These are phyloP conservation scores for Orchesellides sinensis DNA, from an alignment of 2,888 invertebrate species.

Conservation along the genomic window DNA sequence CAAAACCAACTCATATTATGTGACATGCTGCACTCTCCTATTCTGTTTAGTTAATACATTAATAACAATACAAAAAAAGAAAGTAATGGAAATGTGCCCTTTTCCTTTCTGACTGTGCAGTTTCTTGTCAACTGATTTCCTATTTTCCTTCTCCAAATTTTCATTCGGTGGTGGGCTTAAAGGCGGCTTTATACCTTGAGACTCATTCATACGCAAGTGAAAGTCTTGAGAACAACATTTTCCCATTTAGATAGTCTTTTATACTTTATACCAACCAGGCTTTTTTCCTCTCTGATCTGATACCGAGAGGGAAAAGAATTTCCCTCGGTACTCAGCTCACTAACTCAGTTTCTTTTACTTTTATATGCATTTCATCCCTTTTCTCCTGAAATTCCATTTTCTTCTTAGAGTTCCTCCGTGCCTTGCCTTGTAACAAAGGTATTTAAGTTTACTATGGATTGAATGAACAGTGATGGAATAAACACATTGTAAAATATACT, in stretches of 20 bases:
- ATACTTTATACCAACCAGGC: too few relatives aligned
- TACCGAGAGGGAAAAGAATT: too few relatives aligned
- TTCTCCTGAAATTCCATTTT: neutral
- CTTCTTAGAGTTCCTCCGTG: slow-evolving; percentile 22
- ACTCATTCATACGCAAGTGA: slow-evolving; percentile 10
- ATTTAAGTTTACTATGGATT: too few relatives aligned
- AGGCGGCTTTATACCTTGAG: slow-evolving; percentile 31
- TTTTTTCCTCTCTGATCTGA: too few relatives aligned
- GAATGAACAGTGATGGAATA: too few relatives aligned
- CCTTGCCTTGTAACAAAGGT: slow-evolving; percentile 37
- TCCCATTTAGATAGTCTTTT: slow-evolving; percentile 50
- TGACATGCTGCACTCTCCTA: slow-evolving; percentile 14
- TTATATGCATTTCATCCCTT: slow-evolving; percentile 28
- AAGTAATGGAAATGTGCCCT: slow-evolving; percentile 20
- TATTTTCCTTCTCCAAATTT: slow-evolving; percentile 44
- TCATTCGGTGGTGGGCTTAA: slow-evolving; percentile 48
- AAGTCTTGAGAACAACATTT: slow-evolving; percentile 60
- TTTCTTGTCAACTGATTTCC: slow-evolving; percentile 50
- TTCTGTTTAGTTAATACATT: too few relatives aligned
- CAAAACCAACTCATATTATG: too few relatives aligned
- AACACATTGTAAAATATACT: too few relatives aligned
- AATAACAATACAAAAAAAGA: too few relatives aligned
- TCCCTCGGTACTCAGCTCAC: too few relatives aligned
- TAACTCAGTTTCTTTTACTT: too few relatives aligned
- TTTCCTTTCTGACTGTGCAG: slow-evolving; percentile 7